Base-by-base conservation (phyloP, 2,113 vertebrate species). In the Melanerpes formicivorus region DNA sequence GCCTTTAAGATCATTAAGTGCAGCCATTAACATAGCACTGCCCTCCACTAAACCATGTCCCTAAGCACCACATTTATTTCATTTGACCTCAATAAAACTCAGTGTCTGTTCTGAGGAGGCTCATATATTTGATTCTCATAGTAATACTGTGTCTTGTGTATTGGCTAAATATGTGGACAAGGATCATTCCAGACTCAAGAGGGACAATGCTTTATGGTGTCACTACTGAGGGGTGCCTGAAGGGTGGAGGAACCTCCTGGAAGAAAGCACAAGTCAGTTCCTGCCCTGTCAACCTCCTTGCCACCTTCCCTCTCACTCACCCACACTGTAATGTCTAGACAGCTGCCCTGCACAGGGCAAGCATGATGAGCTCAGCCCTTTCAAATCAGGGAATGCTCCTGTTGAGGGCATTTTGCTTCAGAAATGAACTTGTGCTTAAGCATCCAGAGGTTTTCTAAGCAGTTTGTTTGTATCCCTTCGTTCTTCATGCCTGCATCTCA, bases 241-340 rank as follows among this genome's bases (percentile, higher is more conserved):
- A 69, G 32, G 42, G 11, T 0, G 4, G 27, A 66, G 69, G 46
- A 55, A 9, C 8, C 63, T 65, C 32, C 67, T 70, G 63, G 67
- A 60, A 69, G 60, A 14, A 71, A 85, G 46, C 2, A 5, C 50
- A 40, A 73, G 29, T 37, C 54, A 17, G 21, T 37, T 92, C 8
- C 32, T 1, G 0, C 21, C 12, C 65, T 29, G 65, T 11, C 85
- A 70, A 37, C n/a, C 56, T 37, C 32, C 23, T 75, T 5, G 0
- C 11, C 1, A 2, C 29, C 27, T 67, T 42, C 42, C 46, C 0
- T 1, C 29, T 69, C 0, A 1, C 46, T 59, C 3, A 2, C 62
- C 88, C 58, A 60, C 12, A 1, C 84, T 4, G 0, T 65, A 22
- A 4, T 16, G 73, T 87, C 89, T 84, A 82, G 87, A 79, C 80